phyloP scores from a whole-genome alignment of 2,113 vertebrate genomes.

The Ammodytes marinus region DNA sequence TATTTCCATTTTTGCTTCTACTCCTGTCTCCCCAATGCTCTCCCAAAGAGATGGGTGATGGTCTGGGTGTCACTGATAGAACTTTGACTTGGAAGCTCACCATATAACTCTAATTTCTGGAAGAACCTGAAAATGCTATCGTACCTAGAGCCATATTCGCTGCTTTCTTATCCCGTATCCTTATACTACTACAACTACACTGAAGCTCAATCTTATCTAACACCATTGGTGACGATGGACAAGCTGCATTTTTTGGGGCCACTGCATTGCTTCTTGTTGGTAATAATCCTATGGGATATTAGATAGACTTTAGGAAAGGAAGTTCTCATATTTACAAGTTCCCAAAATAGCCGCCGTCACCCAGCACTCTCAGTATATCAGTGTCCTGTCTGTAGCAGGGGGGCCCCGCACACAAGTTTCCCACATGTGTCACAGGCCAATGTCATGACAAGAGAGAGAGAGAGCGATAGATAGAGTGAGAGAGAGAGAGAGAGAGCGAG shows the following conservation, averaged over 20 bases:
- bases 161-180: background rate
- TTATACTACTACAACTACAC: background rate
- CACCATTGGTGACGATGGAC: background rate
- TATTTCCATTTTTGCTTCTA: conserved; percentile 11
- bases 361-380: conserved; percentile 82
- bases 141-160: conserved; percentile 9
- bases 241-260: conserved; percentile 11
- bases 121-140: conserved; percentile 52
- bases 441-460: conserved; percentile 71
- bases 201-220: background rate
- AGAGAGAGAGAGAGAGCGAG: conserved; percentile 34
- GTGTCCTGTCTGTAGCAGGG: conserved; percentile 76
- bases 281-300: conserved; percentile 72
- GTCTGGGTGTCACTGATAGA: background rate
- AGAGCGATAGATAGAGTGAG: too few species aligned
- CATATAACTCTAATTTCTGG: conserved; percentile 23
- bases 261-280: conserved; percentile 47
- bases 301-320: conserved; percentile 81
- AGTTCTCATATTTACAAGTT: conserved; percentile 86
- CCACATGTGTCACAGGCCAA: conserved; percentile 79
- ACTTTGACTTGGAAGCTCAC: conserved; percentile 29
- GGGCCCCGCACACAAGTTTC: conserved; percentile 72
- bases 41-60: conserved; percentile 28
- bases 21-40: conserved; percentile 24
- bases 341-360: conserved; percentile 81